phyloP scores from a whole-genome alignment of 2,888 invertebrate genomes.

The Mesorhabditis sp. region DNA sequence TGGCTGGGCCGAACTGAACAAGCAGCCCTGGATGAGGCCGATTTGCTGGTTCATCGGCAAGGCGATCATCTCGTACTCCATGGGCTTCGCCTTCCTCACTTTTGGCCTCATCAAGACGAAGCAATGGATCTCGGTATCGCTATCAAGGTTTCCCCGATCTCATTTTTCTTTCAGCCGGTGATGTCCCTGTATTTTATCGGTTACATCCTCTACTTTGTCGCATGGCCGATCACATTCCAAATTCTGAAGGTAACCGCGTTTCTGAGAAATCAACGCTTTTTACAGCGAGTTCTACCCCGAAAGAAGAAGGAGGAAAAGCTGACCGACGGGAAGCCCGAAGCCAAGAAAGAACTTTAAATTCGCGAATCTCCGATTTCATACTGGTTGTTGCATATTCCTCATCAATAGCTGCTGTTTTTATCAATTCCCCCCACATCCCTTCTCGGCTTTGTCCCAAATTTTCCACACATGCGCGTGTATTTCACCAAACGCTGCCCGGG shows the following conservation, averaged over 20 bases:
- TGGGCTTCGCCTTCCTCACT: conserved; percentile 56
- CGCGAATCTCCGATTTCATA: too few species aligned
- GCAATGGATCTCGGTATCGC: conserved; percentile 47
- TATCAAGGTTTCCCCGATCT: not conserved
- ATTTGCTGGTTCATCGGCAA: conserved; percentile 53
- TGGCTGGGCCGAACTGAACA: conserved; percentile 34
- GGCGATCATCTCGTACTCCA: conserved; percentile 46
- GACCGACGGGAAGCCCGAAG: too few species aligned
- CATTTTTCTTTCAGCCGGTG: conserved; percentile 41
- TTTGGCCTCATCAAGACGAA: conserved; percentile 58
- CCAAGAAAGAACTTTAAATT: too few species aligned
- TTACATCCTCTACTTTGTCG: conserved; percentile 48
- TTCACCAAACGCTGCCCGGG: too few species aligned
- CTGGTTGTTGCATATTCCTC: too few species aligned
- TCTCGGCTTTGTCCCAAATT: too few species aligned
- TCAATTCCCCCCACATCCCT: too few species aligned
- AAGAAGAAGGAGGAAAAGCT: conserved; percentile 21
- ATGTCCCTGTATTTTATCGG: conserved; percentile 49
- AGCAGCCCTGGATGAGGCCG: conserved; percentile 7
- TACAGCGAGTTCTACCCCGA: conserved; percentile 38
- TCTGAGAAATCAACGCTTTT: too few species aligned
- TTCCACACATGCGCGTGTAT: too few species aligned
- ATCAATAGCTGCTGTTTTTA: too few species aligned
- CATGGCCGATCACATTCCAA: conserved; percentile 43
- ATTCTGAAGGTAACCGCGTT: conserved; percentile 16